Evolutionary conservation across 1,140 invertebrate species (phyloP).

Genomic region (Chymomyza costata): DNA sequence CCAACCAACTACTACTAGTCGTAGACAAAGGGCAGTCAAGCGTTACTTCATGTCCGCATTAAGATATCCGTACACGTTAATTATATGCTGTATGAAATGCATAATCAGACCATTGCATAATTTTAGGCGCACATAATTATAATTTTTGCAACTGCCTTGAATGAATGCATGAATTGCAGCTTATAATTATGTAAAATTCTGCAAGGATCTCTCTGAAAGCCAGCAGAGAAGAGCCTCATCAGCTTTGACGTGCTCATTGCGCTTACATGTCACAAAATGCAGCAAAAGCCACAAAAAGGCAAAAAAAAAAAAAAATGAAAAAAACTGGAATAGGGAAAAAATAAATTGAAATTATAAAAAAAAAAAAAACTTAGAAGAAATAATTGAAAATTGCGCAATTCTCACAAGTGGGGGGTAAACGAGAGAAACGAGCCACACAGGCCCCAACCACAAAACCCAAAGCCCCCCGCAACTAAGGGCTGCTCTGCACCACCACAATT

Average conservation of each 20-base stretch:
- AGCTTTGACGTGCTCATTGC: conserved; percentile 33
- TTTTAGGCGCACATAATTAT: conserved; percentile 57
- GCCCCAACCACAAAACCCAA: no score
- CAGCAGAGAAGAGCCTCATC: no score
- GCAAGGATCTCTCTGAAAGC: no score
- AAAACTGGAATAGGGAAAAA: no score
- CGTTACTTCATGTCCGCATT: no score
- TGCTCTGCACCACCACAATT: conserved; percentile 52
- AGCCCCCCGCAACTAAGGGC: neutral
- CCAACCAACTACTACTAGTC: no score
- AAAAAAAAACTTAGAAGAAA: conserved; percentile 51
- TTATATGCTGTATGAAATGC: no score
- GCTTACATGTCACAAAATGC: neutral
- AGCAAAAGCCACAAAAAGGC: neutral
- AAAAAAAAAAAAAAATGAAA: no score
- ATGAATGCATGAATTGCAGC: conserved; percentile 51
- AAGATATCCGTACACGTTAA: no score
- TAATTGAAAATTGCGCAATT: conserved; percentile 72
- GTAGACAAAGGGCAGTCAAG: no score
- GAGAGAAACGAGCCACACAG: no score
- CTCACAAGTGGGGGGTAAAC: conserved; percentile 70
- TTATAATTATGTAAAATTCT: conserved; percentile 62
- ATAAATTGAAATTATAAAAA: no score
- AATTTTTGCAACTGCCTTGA: conserved; percentile 58
- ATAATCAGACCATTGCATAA: conserved; percentile 66